phyloP scores from a whole-genome alignment of 2,113 vertebrate genomes.

The Lepisosteus oculatus region DNA sequence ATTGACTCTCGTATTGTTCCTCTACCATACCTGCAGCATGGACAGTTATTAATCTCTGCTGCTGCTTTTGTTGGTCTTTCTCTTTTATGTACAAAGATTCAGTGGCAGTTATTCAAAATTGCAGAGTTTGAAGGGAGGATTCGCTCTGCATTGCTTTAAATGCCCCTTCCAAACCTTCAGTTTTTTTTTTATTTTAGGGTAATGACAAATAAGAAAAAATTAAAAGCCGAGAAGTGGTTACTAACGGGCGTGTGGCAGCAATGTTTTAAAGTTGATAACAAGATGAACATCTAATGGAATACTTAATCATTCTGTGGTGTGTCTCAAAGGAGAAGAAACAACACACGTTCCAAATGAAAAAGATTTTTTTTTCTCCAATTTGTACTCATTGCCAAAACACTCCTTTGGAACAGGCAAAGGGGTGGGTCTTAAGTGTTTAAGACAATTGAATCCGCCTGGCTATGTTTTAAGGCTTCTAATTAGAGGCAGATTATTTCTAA shows the following conservation, averaged over 20 bases:
- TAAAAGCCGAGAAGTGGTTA: constrained; percentile 25
- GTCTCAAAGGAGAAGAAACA: constrained; percentile 29
- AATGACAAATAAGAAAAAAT: constrained; percentile 20
- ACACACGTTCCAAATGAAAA: constrained; percentile 37
- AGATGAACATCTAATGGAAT: constrained; percentile 17
- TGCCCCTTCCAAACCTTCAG: too few species aligned
- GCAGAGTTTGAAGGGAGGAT: too few species aligned
- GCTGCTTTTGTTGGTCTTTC: too few species aligned
- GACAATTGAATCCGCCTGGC: background rate
- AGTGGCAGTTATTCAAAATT: too few species aligned
- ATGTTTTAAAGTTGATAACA: constrained; percentile 6
- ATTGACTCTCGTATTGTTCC: constrained; percentile 24
- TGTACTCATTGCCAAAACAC: constrained; percentile 4
- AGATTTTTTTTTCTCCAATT: constrained; percentile 41
- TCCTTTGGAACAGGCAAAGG: background rate
- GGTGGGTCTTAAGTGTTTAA: background rate
- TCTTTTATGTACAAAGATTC: too few species aligned
- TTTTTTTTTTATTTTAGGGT: constrained; percentile 10
- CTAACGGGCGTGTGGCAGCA: constrained; percentile 19
- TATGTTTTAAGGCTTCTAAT: constrained; percentile 36
- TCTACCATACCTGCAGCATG: too few species aligned
- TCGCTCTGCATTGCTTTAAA: too few species aligned
- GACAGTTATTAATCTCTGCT: too few species aligned
- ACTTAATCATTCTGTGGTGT: constrained; percentile 27
- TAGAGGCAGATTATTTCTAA: constrained; percentile 20